Conservation (phyloP, 2,113 vertebrate species). For the Sturnira hondurensis region DNA sequence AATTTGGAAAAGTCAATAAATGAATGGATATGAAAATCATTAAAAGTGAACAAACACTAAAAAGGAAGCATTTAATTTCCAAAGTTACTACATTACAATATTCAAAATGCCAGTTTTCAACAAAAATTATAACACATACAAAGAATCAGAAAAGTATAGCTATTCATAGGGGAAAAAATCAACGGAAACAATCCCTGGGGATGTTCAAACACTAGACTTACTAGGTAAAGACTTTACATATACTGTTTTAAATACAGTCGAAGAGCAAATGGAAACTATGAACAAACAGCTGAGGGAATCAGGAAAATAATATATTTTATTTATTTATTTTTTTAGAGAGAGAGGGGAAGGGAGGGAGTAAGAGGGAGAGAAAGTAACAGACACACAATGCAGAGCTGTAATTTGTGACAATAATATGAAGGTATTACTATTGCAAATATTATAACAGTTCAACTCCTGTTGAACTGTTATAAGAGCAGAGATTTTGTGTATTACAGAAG, state of each 20-base stretch:
- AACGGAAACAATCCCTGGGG: neutral
- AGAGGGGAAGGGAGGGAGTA: too few species aligned
- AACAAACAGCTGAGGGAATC: neutral
- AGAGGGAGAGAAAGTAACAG: too few species aligned
- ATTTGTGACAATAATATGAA: neutral
- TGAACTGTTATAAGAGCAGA: neutral
- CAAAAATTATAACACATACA: neutral
- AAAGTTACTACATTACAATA: neutral
- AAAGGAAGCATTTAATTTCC: neutral
- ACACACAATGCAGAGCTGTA: neutral
- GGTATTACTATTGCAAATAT: too few species aligned
- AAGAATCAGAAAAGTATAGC: neutral
- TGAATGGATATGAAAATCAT: neutral
- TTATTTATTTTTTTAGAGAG: too few species aligned
- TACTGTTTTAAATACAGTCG: neutral
- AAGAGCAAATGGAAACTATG: neutral
- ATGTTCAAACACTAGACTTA: neutral
- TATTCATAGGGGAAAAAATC: neutral
- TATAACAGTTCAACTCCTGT: too few species aligned
- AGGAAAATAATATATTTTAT: neutral
- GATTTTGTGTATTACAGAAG: neutral
- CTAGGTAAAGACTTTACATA: neutral
- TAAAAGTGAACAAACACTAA: neutral
- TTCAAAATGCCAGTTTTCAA: neutral
- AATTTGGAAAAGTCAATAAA: neutral